Evolutionary conservation across 2,113 vertebrate species (phyloP), one percentile per base, ranked within the genome.

Genomic region (Nycticryphes semicollaris): DNA sequence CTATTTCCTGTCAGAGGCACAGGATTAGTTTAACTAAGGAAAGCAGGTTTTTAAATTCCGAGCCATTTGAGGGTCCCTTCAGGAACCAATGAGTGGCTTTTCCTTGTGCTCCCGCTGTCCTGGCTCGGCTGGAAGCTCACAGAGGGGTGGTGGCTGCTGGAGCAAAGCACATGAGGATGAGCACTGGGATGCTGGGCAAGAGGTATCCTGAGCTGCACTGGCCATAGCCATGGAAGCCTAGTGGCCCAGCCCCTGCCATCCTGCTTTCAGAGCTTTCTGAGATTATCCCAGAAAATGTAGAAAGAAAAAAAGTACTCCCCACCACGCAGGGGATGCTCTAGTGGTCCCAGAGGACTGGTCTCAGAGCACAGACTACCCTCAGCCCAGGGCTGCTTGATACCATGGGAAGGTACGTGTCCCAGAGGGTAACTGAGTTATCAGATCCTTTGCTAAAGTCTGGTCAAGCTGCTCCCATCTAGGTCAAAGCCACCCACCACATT

Each of bases 401-500:
- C 18, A 8, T 10, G 54, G 9, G 33, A 41, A 43, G 43, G 5
- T 33, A 69, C 0, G 0, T 9, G 17, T 69, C 53, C 39, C 63
- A 60, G 51, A 24, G 20, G 28, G 24, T 21, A 25, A 37, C 14
- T 33, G 3, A 27, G 14, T 62, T 51, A 43, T 15, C 21, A 20
- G 37, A 21, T 41, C 33, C 53, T 84, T 59, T 1, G 4, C 68
- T 70, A 7, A 25, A 7, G 10, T 28, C 24, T 88, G 59, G 45
- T 57, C 79, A 54, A 33, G 56, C 66, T 85, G 63, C 45, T 90
- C 18, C 1, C 48, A 8, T 30, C 31, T 30, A 10, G 9, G 78
- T 43, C 57, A 47, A 47, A 56, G 31, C 45, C 60, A 39, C 33
- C 31, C 33, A 16, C 18, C 17, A 3, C 1, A 4, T 2, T 78